Evolutionary conservation across 1,140 invertebrate genomes (phyloP).

Genomic region (Calosoma granatense): DNA sequence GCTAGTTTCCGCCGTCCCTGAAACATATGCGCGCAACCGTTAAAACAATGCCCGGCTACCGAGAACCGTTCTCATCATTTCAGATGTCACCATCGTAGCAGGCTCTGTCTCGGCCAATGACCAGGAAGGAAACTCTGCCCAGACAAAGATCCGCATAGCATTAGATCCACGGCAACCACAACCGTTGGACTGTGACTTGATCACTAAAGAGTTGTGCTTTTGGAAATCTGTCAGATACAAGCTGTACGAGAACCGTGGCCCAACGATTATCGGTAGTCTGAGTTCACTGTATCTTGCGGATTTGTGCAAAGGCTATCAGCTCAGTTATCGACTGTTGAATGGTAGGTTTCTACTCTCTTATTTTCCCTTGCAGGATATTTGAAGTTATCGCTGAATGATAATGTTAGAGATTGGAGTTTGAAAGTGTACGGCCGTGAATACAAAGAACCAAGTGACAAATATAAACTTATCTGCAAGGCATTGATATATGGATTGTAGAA

Average conservation of each 20-base stretch:
- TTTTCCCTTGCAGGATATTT: neutral
- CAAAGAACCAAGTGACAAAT: neutral
- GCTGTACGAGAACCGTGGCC: constrained; percentile 19
- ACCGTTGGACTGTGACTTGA: constrained; percentile 21
- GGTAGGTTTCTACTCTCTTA: neutral
- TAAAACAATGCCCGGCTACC: no score
- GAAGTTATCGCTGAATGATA: neutral
- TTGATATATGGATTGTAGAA: no score
- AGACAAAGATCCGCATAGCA: neutral
- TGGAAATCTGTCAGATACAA: constrained; percentile 22
- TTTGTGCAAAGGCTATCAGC: constrained; percentile 20
- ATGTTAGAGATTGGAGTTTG: neutral
- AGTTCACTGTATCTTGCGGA: constrained; percentile 20
- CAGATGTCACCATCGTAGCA: neutral
- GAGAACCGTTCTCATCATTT: neutral
- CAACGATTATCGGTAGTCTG: constrained; percentile 21
- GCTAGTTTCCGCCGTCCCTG: no score
- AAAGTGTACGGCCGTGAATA: neutral
- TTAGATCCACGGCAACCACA: neutral
- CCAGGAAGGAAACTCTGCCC: neutral
- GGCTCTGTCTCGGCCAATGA: neutral
- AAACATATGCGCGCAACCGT: no score
- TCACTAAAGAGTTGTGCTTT: constrained; percentile 24
- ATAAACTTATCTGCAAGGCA: no score
- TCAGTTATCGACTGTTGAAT: constrained; percentile 18